Evolutionary conservation across 2,113 vertebrate species (phyloP).

Genomic region (Suricata suricatta): DNA sequence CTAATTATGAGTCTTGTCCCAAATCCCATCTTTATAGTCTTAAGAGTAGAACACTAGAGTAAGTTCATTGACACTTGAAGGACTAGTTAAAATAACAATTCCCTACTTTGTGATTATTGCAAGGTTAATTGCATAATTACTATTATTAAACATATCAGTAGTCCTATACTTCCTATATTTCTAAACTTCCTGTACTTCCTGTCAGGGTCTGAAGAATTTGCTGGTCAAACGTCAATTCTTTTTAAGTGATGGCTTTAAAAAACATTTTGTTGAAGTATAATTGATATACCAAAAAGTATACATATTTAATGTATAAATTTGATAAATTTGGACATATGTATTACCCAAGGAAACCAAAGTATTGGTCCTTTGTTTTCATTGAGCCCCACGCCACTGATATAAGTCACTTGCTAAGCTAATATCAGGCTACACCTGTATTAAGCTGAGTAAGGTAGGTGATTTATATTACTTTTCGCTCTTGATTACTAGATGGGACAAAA

Average conservation of each 20-base stretch:
- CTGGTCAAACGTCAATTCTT: neutral
- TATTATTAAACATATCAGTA: neutral
- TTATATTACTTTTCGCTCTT: neutral
- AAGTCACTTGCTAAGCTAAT: neutral
- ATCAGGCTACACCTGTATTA: neutral
- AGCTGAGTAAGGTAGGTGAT: neutral
- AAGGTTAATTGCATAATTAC: too few species aligned
- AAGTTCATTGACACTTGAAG: neutral
- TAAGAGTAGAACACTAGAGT: neutral
- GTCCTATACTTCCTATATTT: neutral
- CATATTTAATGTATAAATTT: neutral
- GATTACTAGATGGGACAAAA: neutral
- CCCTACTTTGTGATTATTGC: neutral
- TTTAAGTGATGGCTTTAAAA: neutral
- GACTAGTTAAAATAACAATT: conserved; percentile 7
- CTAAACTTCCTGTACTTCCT: neutral
- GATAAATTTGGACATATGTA: neutral
- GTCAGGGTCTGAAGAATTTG: neutral
- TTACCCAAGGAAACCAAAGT: neutral
- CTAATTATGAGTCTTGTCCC: neutral
- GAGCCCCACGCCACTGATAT: neutral
- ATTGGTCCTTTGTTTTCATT: neutral
- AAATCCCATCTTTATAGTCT: neutral
- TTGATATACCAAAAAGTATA: neutral
- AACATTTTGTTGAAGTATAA: neutral